Percentiles rank a stretch among this genome's conserved stretches.
These are phyloP conservation scores for Vidua chalybeata DNA, from an alignment of 2,113 vertebrate species.

Conservation along the genomic window DNA sequence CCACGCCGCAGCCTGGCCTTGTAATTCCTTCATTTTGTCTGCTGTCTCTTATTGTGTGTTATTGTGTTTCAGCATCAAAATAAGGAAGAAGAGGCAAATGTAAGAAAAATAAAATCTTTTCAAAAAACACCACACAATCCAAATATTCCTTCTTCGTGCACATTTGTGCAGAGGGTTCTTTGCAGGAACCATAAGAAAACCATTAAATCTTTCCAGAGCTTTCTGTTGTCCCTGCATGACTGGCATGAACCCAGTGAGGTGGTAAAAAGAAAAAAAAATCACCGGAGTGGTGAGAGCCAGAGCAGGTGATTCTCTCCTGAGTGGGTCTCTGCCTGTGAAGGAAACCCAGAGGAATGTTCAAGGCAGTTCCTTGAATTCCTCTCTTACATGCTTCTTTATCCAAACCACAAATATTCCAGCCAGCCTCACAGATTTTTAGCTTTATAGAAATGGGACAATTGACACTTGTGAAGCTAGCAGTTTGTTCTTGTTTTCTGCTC, in stretches of 20 bases:
- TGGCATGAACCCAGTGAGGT: background rate
- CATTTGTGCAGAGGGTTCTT: background rate
- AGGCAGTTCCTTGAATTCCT: background rate
- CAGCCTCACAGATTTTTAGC: background rate
- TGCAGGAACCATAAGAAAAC: background rate
- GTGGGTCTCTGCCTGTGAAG: background rate
- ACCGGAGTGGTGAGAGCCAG: background rate
- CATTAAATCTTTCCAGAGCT: background rate
- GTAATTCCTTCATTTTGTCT: background rate
- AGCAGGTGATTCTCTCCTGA: background rate
- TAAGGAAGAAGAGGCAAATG: background rate
- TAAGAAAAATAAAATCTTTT: background rate
- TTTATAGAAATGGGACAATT: background rate
- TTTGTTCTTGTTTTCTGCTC: background rate
- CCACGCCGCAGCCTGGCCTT: background rate
- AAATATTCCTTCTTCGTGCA: background rate
- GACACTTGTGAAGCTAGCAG: background rate
- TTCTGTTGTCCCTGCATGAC: background rate
- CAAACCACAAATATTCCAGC: background rate
- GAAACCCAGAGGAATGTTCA: rapidly evolving
- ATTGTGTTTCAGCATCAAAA: background rate
- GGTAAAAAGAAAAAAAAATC: no score
- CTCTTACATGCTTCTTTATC: background rate
- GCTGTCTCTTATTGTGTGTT: background rate
- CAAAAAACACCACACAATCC: background rate